These are phyloP conservation scores for Drosophila algonquin DNA, from an alignment of 2,888 invertebrate species.

Conservation along the genomic window DNA sequence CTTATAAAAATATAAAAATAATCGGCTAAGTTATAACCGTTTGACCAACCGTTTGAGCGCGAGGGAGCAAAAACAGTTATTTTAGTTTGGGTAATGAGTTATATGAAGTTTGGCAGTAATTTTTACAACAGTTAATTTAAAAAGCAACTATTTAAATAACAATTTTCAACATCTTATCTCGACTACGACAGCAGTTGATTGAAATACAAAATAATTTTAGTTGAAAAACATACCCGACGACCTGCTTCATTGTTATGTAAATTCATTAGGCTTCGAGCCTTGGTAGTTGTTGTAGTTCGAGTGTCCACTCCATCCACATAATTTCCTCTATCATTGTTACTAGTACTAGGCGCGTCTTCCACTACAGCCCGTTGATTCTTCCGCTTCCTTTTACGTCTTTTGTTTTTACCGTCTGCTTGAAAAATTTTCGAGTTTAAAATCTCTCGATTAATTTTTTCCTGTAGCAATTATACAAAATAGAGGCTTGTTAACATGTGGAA, in stretches of 20 bases:
- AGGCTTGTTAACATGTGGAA: not conserved
- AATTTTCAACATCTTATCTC: not conserved
- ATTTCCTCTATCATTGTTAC: slow-evolving; percentile 4
- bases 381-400: slow-evolving; percentile 79
- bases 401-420: slow-evolving; percentile 76
- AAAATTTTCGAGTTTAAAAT: slow-evolving; percentile 84
- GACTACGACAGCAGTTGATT: not conserved
- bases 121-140: not conserved
- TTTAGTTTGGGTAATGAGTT: no score
- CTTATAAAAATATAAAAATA: no score
- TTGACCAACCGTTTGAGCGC: no score
- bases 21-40: no score
- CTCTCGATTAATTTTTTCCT: slow-evolving; percentile 84
- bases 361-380: slow-evolving; percentile 82
- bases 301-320: slow-evolving; percentile 57
- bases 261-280: slow-evolving; percentile 96
- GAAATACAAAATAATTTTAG: not conserved
- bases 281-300: slow-evolving; percentile 73
- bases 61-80: no score
- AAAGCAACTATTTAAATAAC: not conserved
- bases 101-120: no score
- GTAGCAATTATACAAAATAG: slow-evolving; percentile 4
- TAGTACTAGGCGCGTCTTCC: slow-evolving; percentile 53
- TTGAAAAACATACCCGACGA: slow-evolving; percentile 89
- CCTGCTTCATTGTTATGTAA: slow-evolving; percentile 99